Conservation (phyloP, 2,113 vertebrate species). For the Siphamia tubifer region DNA sequence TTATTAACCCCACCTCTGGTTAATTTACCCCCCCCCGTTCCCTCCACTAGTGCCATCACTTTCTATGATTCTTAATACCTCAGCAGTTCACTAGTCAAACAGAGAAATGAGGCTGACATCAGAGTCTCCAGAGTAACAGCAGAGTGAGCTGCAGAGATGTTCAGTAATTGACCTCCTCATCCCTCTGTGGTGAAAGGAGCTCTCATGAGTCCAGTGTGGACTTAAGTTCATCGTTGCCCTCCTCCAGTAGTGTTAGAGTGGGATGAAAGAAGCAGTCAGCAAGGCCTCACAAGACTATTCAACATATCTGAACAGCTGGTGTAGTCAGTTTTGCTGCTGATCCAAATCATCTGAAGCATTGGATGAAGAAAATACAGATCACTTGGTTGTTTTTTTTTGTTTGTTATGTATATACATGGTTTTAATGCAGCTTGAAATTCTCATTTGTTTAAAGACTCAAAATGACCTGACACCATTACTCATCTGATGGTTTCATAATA, state of each 20-base stretch:
- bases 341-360: neutral
- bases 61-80: neutral
- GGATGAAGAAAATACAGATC: neutral
- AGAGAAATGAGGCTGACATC: neutral
- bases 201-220: constrained; percentile 17
- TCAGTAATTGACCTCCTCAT: constrained; percentile 21
- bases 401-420: neutral
- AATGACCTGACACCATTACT: constrained; percentile 13
- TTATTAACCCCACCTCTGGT: too few relatives aligned
- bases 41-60: too few relatives aligned
- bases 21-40: too few relatives aligned
- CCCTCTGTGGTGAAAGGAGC: neutral
- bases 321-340: neutral
- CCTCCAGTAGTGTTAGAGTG: constrained; percentile 2
- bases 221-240: constrained; percentile 21
- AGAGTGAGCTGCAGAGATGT: neutral
- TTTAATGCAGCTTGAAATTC: neutral
- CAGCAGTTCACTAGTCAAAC: neutral
- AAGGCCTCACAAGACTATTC: neutral
- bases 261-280: neutral
- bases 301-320: neutral
- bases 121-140: neutral
- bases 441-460: neutral
- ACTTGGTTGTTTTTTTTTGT: constrained; percentile 1
- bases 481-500: constrained; percentile 4